A percentile compares a stretch with the other conserved stretches of the same genome.
Conservation (phyloP, 2,113 vertebrate genomes). For the Myrmecobius fasciatus region DNA sequence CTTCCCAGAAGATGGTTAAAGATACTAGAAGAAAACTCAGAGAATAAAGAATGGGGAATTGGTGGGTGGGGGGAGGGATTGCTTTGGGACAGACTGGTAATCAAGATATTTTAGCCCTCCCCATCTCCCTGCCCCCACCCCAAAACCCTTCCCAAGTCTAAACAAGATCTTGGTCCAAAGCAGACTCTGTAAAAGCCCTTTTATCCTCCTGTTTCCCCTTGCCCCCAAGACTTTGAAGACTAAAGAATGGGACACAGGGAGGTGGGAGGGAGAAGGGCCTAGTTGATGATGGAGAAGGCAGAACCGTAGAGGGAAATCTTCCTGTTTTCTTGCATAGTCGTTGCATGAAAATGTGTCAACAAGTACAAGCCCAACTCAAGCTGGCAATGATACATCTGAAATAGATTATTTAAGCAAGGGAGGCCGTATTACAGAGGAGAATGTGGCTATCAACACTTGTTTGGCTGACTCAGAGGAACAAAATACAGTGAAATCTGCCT, state of each 20-base stretch:
- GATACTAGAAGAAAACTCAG: not conserved
- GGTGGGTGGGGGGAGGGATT: not conserved
- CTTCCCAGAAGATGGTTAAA: not conserved
- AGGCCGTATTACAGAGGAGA: slow-evolving; percentile 52
- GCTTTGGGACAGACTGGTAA: not conserved
- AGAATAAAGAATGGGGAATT: not conserved
- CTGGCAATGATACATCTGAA: slow-evolving; percentile 64
- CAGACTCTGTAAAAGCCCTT: not conserved
- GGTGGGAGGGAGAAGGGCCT: not conserved
- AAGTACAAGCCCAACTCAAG: slow-evolving; percentile 59
- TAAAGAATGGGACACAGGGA: slow-evolving; percentile 41
- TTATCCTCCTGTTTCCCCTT: not conserved
- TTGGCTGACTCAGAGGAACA: slow-evolving; percentile 56
- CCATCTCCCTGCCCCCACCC: not conserved
- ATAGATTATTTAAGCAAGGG: slow-evolving; percentile 63
- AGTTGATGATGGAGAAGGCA: slow-evolving; percentile 52
- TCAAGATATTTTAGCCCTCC: not conserved
- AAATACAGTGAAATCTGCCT: slow-evolving; percentile 34
- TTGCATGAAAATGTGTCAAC: slow-evolving; percentile 67
- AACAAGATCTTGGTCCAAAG: not conserved
- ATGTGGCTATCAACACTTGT: slow-evolving; percentile 53
- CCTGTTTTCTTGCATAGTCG: slow-evolving; percentile 57
- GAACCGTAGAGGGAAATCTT: slow-evolving; percentile 38
- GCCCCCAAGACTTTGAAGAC: slow-evolving; percentile 7
- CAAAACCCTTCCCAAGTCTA: not conserved